Evolutionary conservation across 2,113 vertebrate genomes (phyloP), one percentile per base, ranked within the genome.

Genomic region (Epinephelus fuscoguttatus): DNA sequence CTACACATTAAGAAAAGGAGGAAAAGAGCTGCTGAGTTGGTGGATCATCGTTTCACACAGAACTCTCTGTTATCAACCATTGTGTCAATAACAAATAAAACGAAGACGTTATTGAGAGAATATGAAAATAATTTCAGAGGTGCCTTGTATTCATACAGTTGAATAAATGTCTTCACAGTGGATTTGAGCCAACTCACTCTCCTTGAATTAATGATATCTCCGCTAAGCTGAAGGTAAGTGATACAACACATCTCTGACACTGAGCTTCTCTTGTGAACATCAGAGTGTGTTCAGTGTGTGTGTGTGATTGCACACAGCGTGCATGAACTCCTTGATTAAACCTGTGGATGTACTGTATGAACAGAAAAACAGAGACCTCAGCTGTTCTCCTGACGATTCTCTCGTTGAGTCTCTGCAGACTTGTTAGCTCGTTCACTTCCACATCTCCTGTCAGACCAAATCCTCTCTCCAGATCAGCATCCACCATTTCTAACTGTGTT

Each of bases 401-500:
- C 27, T 21, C 7, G 10, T 37, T 52, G 47, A 69, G 47, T 82
- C 75, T 70, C 75, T 57, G 47, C 56, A 42, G 57, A 75, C 52
- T 42, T 78, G 67, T 77, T 60, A 55, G 30, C 49, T 64, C 3
- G 5, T 47, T 55, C 70, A 23, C 33, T 23, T 73, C 19, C 23
- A 52, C 47, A 50, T 47, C 27, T 37, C 33, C 33, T 37, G 33
- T 37, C 33, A 37, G 33, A 63, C 1, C 37, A n/a, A 63, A 67
- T 47, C 63, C 3, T 18, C 63, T 23, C 18, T 53, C 6, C 50
- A 19, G 50, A 53, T 53, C 50, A 52, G 18, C 50, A 52, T 19
- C 50, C 18, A 21, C 17, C 18, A 18, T 9, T 10, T 56, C 53
- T 11, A 45, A 45, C 42, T 56, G 10, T 56, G 50, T 56, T 56